Evolutionary conservation across 1,140 invertebrate genomes (phyloP), one percentile per base, ranked within the genome.

Genomic region (Rhopalosiphum maidis): DNA sequence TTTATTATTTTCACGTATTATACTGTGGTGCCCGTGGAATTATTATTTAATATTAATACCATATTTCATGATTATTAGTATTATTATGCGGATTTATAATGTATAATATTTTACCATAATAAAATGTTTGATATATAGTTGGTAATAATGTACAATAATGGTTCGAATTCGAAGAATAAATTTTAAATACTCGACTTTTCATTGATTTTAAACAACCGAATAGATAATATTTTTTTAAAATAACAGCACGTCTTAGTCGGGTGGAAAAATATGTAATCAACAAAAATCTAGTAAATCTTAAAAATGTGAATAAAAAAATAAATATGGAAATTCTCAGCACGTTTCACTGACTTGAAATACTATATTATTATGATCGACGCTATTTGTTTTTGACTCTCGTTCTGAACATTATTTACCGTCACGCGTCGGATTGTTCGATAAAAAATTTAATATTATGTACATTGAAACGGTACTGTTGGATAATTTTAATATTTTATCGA

Each of bases 401-500:
- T 77, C 83, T 25, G 23, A 41, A 43, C 35, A 43, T 43, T 37
- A 85, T 85, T 41, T 85, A 41, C 83, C 35, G 37, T 85, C 41
- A 25, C 43, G 4, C 23, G 41, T 77, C 60, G 60, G n/a, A 30
- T 77, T 15, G 60, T 77, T n/a, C 60, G 60, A 77, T 68, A 68
- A 68, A 68, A 68, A n/a, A 77, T n/a, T 6, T 68, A 68, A 68
- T 68, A 77, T 77, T n/a, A 77, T 77, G 35, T 48, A 46, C 30
- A 46, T 46, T 87, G 43, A 87, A 48, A 48, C 3, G 30, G 85
- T 8, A 21, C 37, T 41, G 23, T 85, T 11, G 5, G 87, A 48
- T 21, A n/a, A 89, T 89, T 89, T 89, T 21, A 54, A 37, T 89
- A 89, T 54, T 89, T 37, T 89, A 89, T 89, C 46, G 88, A 55